A percentile compares a stretch with the other conserved stretches of the same genome.
Conservation (phyloP, 2,888 invertebrate genomes). For the Drosophila limbata region DNA sequence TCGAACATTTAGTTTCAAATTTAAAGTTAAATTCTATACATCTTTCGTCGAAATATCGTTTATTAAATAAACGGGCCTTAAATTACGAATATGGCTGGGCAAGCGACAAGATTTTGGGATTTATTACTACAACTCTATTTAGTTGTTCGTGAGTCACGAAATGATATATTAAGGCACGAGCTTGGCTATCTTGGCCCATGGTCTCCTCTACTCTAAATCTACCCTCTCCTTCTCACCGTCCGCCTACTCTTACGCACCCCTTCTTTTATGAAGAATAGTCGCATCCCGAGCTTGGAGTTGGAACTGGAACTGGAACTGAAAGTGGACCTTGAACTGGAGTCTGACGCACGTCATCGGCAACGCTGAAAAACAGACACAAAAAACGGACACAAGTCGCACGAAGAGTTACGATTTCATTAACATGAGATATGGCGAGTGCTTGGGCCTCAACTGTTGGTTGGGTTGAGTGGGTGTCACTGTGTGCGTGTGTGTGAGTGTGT, state of each 20-base stretch:
- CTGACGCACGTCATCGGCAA: conserved; percentile 46
- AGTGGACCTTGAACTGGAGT: conserved; percentile 7
- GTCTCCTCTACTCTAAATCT: neutral
- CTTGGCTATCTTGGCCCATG: no score
- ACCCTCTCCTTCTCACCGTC: neutral
- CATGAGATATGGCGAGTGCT: conserved; percentile 80
- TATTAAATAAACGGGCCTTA: no score
- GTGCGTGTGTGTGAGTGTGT: neutral
- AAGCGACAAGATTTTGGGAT: no score
- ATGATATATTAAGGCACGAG: no score
- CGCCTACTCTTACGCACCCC: neutral
- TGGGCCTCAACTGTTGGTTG: conserved; percentile 9
- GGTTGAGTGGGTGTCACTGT: conserved; percentile 1
- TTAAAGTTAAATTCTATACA: no score
- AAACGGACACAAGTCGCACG: conserved; percentile 73
- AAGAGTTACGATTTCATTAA: conserved; percentile 82
- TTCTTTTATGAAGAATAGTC: conserved; percentile 40
- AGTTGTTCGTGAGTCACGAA: no score
- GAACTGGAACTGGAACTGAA: conserved; percentile 18
- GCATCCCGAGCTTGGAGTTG: conserved; percentile 6
- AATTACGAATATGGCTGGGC: no score
- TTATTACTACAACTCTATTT: no score
- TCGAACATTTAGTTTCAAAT: no score
- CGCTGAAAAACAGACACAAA: conserved; percentile 38
- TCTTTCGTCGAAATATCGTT: no score